Base-by-base conservation (phyloP, 2,888 invertebrate genomes). In the Polydrusus cervinus region DNA sequence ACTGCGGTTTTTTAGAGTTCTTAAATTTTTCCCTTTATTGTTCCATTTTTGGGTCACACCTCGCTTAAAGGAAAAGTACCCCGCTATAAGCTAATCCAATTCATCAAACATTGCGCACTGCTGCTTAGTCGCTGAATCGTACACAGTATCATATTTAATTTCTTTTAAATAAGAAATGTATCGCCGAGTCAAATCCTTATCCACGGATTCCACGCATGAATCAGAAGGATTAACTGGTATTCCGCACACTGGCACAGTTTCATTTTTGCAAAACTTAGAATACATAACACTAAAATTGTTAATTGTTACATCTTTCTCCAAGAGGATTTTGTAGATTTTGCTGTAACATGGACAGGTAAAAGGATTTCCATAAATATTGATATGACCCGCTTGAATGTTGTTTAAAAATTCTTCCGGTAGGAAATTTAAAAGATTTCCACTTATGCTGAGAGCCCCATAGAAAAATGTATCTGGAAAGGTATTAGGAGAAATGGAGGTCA, bases 181-280 rank as follows among this genome's bases (percentile, higher is more conserved):
- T n/a, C 25, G 18, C n/a, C 13, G 11, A 9, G 62, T 64, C 25
- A 45, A 20, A 1, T 64, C 47, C 20, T 64, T n/a, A 45, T 64
- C 62, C n/a, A 45, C 47, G 0, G n/a, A n/a, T 8, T 64, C 62
- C n/a, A 9, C 14, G 43, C 62, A 64, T 1, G 16, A 3, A 9
- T n/a, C 1, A 14, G 45, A 14, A 45, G 45, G 7, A 9, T 45
- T 20, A 6, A 11, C 0, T 13, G 61, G 10, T 20, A 11, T 6
- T 1, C 47, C 47, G 14, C 47, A 49, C 13, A 49, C 47, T 16
- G 47, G 47, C 16, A 49, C 5, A 49, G 8, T 16, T 14, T 49
- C 47, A 6, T 8, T 3, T 49, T 49, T 49, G 7, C 47, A 49
- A 16, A 5, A 16, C n/a, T 14, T 14, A 5, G 16, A 3, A 49